Evolutionary conservation across 2,888 invertebrate genomes (phyloP), one percentile per base, ranked within the genome.

Genomic region (Agrenia bidenticulata): DNA sequence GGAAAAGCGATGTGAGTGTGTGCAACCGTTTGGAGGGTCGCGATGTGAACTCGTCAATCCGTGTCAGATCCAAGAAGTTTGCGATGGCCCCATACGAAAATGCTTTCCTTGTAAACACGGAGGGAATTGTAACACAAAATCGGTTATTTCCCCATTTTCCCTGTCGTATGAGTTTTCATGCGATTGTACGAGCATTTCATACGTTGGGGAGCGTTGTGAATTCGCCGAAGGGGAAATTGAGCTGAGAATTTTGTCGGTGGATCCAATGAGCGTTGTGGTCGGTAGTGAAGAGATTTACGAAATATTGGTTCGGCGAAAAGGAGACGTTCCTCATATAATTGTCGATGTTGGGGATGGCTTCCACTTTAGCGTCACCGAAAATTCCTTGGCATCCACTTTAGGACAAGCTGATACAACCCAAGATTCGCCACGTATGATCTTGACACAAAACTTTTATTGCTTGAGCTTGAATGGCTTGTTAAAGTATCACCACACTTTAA

Each of bases 41-140:
- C 19, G 5, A 45, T 45, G 45, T n/a, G 19, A 15, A 45, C 15
- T 45, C n/a, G 5, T 45, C n/a, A 19, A 45, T 19, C 45, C 19
- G 5, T 45, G 45, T n/a, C 45, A 11, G 45, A 45, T 19, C n/a
- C 15, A 45, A 19, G 15, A 15, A 15, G 45, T 45, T 19, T 45
- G 45, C 15, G n/a, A 5, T 9, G 15, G n/a, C 9, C 15, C 45
- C 5, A 5, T 11, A 4, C n/a, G 5, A 5, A 15, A 45, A 15
- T 60, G 60, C 37, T 50, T 49, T 32, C 60, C 60, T 2, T 60
- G 60, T 21, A 51, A 24, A 51, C 23, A 60, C 27, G 39, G 39
- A 19, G 60, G 60, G 9, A 21, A 13, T 26, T 60, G 60, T n/a
- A 32, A 15, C 5, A 11, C 45, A 11, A 15, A 4, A 15, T 15